phyloP scores from a whole-genome alignment of 2,113 vertebrate genomes.

The Oxyura jamaicensis region DNA sequence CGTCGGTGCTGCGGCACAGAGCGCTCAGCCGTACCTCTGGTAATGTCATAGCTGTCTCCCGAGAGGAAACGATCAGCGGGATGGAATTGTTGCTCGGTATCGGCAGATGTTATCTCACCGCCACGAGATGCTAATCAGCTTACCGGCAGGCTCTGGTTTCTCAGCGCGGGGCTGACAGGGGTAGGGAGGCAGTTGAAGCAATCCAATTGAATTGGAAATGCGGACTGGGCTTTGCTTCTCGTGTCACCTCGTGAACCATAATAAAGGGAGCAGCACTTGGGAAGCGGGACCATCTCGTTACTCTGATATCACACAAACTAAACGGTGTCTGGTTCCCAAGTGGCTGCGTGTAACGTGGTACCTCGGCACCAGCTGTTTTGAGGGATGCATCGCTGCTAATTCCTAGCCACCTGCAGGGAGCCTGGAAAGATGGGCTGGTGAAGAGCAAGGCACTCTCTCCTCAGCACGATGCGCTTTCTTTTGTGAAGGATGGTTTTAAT shows the following conservation, averaged over 20 bases:
- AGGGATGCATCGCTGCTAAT: background rate
- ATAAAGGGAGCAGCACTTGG: constrained; percentile 16
- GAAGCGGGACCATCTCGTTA: background rate
- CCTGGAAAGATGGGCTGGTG: background rate
- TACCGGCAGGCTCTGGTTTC: constrained; percentile 63
- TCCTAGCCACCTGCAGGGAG: background rate
- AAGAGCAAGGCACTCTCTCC: background rate
- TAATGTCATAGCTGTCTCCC: constrained; percentile 39
- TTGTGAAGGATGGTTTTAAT: background rate
- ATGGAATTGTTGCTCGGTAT: constrained; percentile 54
- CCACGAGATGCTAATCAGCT: constrained; percentile 49
- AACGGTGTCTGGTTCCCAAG: background rate
- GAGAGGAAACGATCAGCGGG: background rate
- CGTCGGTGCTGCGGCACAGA: background rate
- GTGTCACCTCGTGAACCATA: background rate
- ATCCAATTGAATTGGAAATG: constrained; percentile 63
- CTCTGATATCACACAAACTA: no score
- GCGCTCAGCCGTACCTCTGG: background rate
- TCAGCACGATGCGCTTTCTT: background rate
- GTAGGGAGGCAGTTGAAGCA: constrained; percentile 1
- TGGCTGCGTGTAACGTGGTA: rapidly evolving
- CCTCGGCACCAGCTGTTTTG: background rate
- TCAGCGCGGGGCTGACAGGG: background rate
- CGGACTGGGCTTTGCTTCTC: constrained; percentile 14
- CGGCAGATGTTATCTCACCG: constrained; percentile 55